Conservation (phyloP, 1,140 invertebrate genomes). For the Latrodectus geometricus region DNA sequence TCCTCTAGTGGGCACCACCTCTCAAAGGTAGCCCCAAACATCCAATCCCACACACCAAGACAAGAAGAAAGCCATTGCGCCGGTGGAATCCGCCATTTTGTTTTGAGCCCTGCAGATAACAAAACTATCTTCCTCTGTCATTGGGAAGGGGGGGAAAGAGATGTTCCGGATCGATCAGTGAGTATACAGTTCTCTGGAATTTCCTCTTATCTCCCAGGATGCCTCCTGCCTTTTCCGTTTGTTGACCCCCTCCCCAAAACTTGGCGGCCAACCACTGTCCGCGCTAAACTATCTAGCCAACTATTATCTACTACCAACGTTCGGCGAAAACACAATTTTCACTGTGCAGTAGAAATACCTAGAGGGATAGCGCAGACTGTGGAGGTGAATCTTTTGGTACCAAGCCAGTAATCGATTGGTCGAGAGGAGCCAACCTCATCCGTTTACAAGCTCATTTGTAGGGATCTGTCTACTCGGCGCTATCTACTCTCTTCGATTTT, state of each 20-base stretch:
- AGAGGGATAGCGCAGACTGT: background rate
- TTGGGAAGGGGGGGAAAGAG: too few relatives aligned
- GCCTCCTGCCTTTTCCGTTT: background rate
- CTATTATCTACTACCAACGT: conserved; percentile 47
- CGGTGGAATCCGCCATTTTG: conserved; percentile 40
- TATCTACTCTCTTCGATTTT: background rate
- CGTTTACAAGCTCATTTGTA: conserved; percentile 60
- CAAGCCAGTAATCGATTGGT: conserved; percentile 56
- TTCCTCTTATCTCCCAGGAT: background rate
- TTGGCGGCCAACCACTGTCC: conserved; percentile 46
- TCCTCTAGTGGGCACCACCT: conserved; percentile 47
- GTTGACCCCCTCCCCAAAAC: background rate
- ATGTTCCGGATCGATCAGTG: background rate
- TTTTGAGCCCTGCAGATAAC: background rate
- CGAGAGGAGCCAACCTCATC: conserved; percentile 38
- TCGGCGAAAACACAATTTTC: conserved; percentile 60
- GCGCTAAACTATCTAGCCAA: conserved; percentile 50
- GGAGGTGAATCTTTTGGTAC: conserved; percentile 56
- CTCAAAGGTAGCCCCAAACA: conserved; percentile 10
- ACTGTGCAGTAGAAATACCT: conserved; percentile 41
- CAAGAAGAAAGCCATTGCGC: background rate
- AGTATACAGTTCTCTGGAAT: background rate
- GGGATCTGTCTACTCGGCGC: conserved; percentile 47
- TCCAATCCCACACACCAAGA: background rate
- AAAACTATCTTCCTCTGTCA: background rate